phyloP scores from a whole-genome alignment of 2,888 invertebrate species.

The Caenorhabditis uteleia region DNA sequence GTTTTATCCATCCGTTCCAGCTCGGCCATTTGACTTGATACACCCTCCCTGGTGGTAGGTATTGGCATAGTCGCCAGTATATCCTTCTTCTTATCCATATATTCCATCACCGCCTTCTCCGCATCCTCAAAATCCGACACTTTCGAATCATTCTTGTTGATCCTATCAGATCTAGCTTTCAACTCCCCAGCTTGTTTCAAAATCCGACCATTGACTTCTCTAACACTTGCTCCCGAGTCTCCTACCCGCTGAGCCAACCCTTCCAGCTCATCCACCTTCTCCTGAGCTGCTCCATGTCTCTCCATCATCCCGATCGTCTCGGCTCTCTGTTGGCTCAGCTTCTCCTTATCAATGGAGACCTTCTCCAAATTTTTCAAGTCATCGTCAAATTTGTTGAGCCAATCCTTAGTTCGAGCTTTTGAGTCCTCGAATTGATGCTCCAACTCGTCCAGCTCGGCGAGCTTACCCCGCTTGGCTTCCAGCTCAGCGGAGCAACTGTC shows the following conservation, averaged over 20 bases:
- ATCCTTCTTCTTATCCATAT: conserved; percentile 47
- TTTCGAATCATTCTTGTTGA: conserved; percentile 47
- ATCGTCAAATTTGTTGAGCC: conserved; percentile 30
- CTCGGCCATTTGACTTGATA: conserved; percentile 23
- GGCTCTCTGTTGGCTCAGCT: conserved; percentile 34
- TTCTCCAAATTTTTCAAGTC: conserved; percentile 38
- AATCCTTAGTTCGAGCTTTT: conserved; percentile 14
- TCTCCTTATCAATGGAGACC: conserved; percentile 31
- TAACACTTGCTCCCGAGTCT: conserved; percentile 14
- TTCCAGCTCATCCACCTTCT: conserved; percentile 38
- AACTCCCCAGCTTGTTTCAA: conserved; percentile 33
- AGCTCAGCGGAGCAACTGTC: conserved; percentile 35
- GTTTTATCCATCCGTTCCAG: conserved; percentile 42
- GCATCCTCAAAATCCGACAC: conserved; percentile 48
- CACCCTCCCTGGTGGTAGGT: conserved; percentile 32
- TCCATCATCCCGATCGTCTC: conserved; percentile 23
- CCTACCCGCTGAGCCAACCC: conserved; percentile 9
- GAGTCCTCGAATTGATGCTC: conserved; percentile 34
- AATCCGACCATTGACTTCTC: conserved; percentile 20
- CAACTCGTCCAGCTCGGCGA: conserved; percentile 24
- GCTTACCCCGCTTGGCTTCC: conserved; percentile 21
- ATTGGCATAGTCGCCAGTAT: conserved; percentile 13
- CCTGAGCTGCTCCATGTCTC: conserved; percentile 19
- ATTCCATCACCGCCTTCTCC: conserved; percentile 47
- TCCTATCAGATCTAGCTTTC: conserved; percentile 31